Evolutionary conservation across 2,888 invertebrate species (phyloP).

Genomic region (Kuschelorhynchus macadamiae): DNA sequence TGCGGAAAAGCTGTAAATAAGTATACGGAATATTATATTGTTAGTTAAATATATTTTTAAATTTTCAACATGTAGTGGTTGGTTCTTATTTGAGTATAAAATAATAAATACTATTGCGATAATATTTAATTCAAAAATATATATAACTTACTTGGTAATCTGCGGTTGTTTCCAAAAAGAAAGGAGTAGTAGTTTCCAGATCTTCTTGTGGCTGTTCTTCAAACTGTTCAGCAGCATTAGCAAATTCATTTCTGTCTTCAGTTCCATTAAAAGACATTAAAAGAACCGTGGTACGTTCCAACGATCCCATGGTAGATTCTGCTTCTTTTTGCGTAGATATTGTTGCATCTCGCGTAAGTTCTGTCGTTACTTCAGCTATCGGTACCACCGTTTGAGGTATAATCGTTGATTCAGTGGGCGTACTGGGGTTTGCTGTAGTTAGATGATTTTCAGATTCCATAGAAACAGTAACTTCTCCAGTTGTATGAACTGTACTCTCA

Average conservation of each 20-base stretch:
- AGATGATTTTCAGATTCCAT: slow-evolving; percentile 32
- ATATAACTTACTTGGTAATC: slow-evolving; percentile 22
- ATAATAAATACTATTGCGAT: too few species aligned
- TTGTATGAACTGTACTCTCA: slow-evolving; percentile 9
- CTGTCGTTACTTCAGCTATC: not conserved
- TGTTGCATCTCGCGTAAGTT: too few species aligned
- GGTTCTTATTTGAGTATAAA: too few species aligned
- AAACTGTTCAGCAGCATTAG: not conserved
- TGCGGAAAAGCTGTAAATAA: too few species aligned
- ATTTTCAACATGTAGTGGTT: too few species aligned
- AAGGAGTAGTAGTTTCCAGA: slow-evolving; percentile 37
- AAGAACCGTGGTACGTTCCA: not conserved
- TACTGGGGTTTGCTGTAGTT: slow-evolving; percentile 12
- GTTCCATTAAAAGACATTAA: not conserved
- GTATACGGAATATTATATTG: too few species aligned
- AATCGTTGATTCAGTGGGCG: slow-evolving; percentile 12
- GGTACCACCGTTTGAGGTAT: too few species aligned
- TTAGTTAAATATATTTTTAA: too few species aligned
- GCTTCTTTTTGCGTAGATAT: slow-evolving; percentile 2
- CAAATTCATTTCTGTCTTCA: not conserved
- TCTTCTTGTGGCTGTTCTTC: slow-evolving; percentile 9
- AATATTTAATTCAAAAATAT: too few species aligned
- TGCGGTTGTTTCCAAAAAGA: slow-evolving; percentile 32
- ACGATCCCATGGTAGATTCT: slow-evolving; percentile 6
- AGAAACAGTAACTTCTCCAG: slow-evolving; percentile 17